Percentiles rank a stretch among this genome's conserved stretches.
These are phyloP conservation scores for Aspidiotus rigidus DNA, from an alignment of 2,888 invertebrate genomes.

Conservation along the genomic window DNA sequence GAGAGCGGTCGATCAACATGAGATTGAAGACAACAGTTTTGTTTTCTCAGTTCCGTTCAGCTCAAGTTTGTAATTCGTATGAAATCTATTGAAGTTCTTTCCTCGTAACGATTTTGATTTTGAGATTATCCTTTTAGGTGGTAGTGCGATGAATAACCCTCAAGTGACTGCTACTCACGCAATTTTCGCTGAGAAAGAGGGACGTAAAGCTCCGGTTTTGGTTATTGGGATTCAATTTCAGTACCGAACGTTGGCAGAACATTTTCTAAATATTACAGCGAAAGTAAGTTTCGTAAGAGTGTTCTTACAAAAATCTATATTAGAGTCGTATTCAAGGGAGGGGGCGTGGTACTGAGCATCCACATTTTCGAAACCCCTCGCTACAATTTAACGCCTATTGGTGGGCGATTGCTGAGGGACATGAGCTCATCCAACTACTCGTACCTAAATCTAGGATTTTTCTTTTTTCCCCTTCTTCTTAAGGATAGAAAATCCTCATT, in stretches of 20 bases:
- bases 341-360: background rate
- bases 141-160: conserved; percentile 11
- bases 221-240: conserved; percentile 87
- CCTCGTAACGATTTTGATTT: too few species aligned
- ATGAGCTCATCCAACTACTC: too few species aligned
- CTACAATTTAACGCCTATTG: too few species aligned
- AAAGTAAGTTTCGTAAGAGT: conserved; percentile 51
- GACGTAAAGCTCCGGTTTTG: conserved; percentile 76
- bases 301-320: too few species aligned
- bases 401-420: too few species aligned
- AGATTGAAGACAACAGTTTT: conserved; percentile 77
- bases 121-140: background rate
- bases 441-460: too few species aligned
- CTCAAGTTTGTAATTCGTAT: conserved; percentile 25
- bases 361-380: background rate
- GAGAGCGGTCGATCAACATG: conserved; percentile 80
- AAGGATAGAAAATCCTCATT: too few species aligned
- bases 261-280: conserved; percentile 80
- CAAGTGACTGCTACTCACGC: conserved; percentile 80
- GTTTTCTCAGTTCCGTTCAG: conserved; percentile 81
- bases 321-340: background rate
- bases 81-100: too few species aligned
- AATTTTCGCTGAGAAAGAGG: conserved; percentile 72
- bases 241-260: conserved; percentile 68
- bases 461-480: too few species aligned